Base-by-base conservation (phyloP, 1,140 invertebrate species). In the Heliconius himera region DNA sequence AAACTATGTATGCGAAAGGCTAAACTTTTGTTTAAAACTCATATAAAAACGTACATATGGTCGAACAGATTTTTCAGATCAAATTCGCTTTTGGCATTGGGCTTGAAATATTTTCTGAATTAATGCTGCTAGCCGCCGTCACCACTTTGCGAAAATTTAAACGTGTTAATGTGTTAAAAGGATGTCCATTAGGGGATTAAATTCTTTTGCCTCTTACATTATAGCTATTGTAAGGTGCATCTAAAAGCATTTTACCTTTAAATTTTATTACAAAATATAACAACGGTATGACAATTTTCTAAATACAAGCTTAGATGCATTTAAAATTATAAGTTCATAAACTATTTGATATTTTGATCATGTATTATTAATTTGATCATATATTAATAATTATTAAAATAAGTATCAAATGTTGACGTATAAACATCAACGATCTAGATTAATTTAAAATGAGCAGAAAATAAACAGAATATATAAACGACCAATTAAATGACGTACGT, bases 81-180 rank as follows among this genome's bases (percentile, higher is more conserved):
- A 78, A 81, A 78, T 81, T 73, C 29, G 80, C 73, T 72, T 81
- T 81, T 81, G 46, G 73, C 66, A 51, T 76, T 70, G 70, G 80
- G 60, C 72, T 78, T 76, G 41, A 75, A 73, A 71, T 78, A 74
- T 81, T 78, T 81, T 72, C 73, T 73, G 51, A 49, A 78, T 72
- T 71, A 74, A 76, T 56, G 73, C 66, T 41, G 76, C 70, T 54
- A 70, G 26, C 80, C 70, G 76, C 70, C 81, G 79, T 75, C 74
- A n/a, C 49, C 78, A 78, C 78, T 80, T 76, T 78, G 49, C 16
- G 76, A 81, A 79, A 36, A 87, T 89, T 90, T 87, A 88, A 89
- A 86, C 85, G 84, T 87, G 87, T 89, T 90, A 90, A 87, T 87
- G 89, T 87, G 85, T 87, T 88, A 87, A 88, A 90, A 88, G 87